Conservation (phyloP, 2,797 vertebrate species). For the Onychomys arenicola region DNA sequence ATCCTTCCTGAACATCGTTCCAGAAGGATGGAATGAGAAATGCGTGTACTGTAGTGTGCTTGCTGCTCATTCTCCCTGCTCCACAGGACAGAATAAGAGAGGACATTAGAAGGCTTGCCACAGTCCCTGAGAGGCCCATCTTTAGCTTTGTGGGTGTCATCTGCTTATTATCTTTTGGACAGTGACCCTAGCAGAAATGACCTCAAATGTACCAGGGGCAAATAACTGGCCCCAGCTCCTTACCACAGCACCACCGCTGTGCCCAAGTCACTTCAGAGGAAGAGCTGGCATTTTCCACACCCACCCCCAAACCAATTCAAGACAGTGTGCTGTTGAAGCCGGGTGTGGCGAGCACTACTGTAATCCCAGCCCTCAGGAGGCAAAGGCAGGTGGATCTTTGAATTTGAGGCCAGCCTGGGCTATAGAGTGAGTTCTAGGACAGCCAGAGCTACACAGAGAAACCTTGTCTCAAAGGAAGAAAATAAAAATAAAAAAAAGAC, state of each 20-base stretch:
- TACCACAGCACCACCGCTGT: neutral
- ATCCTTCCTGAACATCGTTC: neutral
- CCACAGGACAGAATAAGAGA: neutral
- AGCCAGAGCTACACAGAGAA: neutral
- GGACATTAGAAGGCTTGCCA: neutral
- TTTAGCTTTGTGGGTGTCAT: neutral
- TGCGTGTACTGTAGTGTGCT: fast-evolving
- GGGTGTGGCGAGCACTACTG: no score
- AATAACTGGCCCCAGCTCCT: neutral
- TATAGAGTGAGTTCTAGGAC: neutral
- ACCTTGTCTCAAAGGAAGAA: neutral
- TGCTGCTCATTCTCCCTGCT: fast-evolving
- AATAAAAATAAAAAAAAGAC: neutral
- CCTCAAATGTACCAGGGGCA: neutral
- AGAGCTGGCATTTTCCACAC: neutral
- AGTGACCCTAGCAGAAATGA: neutral
- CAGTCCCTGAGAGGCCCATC: neutral
- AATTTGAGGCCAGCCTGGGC: neutral
- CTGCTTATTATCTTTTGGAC: neutral
- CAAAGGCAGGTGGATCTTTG: neutral
- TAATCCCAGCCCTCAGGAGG: neutral
- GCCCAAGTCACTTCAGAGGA: neutral
- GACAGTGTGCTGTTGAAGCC: neutral
- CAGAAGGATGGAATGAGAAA: neutral
- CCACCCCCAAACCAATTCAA: neutral